These are phyloP conservation scores for Nibea albiflora DNA, from an alignment of 2,113 vertebrate species.

Conservation along the genomic window DNA sequence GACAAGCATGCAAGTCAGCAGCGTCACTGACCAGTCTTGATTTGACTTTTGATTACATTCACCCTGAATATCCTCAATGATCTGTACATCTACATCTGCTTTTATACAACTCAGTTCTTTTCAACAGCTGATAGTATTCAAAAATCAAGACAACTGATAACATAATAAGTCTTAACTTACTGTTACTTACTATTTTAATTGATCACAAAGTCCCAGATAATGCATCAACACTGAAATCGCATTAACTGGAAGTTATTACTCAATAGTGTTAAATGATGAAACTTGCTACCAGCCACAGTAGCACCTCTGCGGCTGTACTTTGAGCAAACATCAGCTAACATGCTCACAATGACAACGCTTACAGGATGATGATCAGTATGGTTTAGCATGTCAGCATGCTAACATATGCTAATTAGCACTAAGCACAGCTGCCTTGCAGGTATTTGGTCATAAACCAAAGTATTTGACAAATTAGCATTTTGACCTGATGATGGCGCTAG, in stretches of 20 bases:
- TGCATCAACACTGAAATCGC: background rate
- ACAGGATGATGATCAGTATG: background rate
- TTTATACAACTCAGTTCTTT: background rate
- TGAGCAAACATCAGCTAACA: too few relatives aligned
- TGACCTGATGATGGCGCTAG: background rate
- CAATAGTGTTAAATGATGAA: too few relatives aligned
- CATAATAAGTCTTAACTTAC: background rate
- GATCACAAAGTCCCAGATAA: background rate
- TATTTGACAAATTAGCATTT: background rate
- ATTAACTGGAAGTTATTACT: too few relatives aligned
- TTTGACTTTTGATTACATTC: background rate
- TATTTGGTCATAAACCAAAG: background rate
- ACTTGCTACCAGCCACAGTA: too few relatives aligned
- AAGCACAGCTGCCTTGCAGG: background rate
- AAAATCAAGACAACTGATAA: background rate
- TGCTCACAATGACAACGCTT: too few relatives aligned
- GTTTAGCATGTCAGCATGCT: background rate
- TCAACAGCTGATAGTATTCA: background rate
- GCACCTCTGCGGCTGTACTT: too few relatives aligned
- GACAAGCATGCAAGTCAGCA: background rate
- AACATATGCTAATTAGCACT: background rate
- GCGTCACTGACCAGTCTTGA: background rate
- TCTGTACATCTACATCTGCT: background rate
- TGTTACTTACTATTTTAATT: background rate
- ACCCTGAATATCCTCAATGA: background rate